phyloP scores from a whole-genome alignment of 2,113 vertebrate genomes.

The Lathamus discolor region DNA sequence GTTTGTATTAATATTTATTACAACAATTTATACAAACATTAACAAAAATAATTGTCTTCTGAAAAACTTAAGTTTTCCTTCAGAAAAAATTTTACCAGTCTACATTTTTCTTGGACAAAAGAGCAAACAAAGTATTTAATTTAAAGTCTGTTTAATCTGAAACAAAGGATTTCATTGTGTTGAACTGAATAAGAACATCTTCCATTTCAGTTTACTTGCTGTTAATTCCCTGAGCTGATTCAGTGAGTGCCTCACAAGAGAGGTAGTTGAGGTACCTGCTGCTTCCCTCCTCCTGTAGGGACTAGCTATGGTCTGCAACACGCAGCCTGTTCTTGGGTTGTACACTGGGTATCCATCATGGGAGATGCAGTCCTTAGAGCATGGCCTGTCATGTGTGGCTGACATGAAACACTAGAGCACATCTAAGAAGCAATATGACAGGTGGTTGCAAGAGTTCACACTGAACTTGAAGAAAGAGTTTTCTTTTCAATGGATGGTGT shows the following conservation, averaged over 20 bases:
- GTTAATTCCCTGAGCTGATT: background rate
- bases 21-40: background rate
- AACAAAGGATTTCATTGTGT: background rate
- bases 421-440: background rate
- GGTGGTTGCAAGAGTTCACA: background rate
- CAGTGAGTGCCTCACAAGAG: background rate
- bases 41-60: background rate
- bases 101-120: background rate
- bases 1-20: background rate
- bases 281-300: background rate
- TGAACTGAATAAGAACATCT: background rate
- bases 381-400: background rate
- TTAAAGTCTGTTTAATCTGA: background rate
- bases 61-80: background rate
- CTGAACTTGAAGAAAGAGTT: background rate
- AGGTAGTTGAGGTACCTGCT: background rate
- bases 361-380: background rate
- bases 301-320: background rate
- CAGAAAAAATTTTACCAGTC: background rate
- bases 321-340: background rate
- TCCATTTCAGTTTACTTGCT: background rate
- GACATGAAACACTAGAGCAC: background rate
- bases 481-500: background rate
- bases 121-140: background rate
- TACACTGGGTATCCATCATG: background rate